Percentiles rank a stretch among this genome's conserved stretches.
Conservation (phyloP, 2,113 vertebrate genomes). For the Cyprinodon variegatus region DNA sequence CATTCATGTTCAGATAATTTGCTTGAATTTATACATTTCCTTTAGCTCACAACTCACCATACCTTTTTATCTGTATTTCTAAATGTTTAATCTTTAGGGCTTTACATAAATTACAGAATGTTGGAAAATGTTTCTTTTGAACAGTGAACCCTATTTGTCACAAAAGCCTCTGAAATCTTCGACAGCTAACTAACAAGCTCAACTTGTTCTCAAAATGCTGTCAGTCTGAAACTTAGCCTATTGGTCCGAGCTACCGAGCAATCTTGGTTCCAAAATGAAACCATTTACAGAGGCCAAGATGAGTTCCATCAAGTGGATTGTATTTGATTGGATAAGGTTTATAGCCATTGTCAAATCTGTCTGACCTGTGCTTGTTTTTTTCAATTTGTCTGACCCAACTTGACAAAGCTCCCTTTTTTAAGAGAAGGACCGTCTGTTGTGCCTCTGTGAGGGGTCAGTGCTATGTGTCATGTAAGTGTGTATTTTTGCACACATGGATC, state of each 20-base stretch:
- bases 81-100: neutral
- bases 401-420: conserved; percentile 17
- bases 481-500: conserved; percentile 57
- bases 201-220: conserved; percentile 35
- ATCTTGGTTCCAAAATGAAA: conserved; percentile 39
- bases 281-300: conserved; percentile 28
- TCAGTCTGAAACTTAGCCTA: conserved; percentile 50
- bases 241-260: conserved; percentile 26
- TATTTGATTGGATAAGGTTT: conserved; percentile 44
- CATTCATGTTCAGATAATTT: conserved; percentile 1
- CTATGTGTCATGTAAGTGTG: conserved; percentile 18
- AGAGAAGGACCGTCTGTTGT: neutral
- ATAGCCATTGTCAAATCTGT: conserved; percentile 27
- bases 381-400: neutral
- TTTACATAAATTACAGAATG: neutral
- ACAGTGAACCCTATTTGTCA: conserved; percentile 8
- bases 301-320: conserved; percentile 39
- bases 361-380: conserved; percentile 27
- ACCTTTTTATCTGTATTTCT: neutral
- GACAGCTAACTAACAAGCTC: conserved; percentile 33
- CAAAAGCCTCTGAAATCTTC: conserved; percentile 25
- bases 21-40: neutral
- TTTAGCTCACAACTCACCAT: neutral
- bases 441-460: conserved; percentile 32
- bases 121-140: neutral